phyloP scores from a whole-genome alignment of 2,888 invertebrate species.

The Chymomyza fuscimana region DNA sequence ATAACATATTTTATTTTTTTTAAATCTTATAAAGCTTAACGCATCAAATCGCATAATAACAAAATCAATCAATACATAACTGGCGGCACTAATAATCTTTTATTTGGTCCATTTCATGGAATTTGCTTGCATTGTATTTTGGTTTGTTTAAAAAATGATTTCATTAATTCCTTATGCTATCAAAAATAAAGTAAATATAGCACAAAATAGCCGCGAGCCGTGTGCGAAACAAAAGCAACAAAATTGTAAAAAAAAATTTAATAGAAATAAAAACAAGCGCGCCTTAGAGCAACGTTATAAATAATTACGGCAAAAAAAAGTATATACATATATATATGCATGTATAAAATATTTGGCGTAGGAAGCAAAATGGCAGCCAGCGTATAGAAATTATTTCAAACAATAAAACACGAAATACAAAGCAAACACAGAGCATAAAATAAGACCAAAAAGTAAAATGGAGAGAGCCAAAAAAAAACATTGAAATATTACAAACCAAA shows the following conservation, averaged over 20 bases:
- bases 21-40: background rate
- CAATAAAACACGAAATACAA: constrained; percentile 38
- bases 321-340: constrained; percentile 8
- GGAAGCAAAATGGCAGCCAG: constrained; percentile 7
- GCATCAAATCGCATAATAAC: constrained; percentile 11
- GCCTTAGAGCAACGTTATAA: constrained; percentile 23
- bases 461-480: constrained; percentile 28
- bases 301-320: constrained; percentile 39
- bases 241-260: constrained; percentile 31
- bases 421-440: background rate
- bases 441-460: constrained; percentile 7
- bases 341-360: background rate
- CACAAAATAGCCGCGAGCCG: constrained; percentile 47
- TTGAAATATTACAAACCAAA: constrained; percentile 24
- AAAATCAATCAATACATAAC: constrained; percentile 29
- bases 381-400: constrained; percentile 53
- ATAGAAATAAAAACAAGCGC: constrained; percentile 23
- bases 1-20: background rate
- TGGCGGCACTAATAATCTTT: constrained; percentile 41
- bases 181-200: constrained; percentile 47
- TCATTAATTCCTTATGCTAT: constrained; percentile 71
- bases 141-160: constrained; percentile 50
- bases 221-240: constrained; percentile 35
- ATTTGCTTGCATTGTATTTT: constrained; percentile 14
- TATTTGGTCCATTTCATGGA: constrained; percentile 53